Percentiles rank a stretch among this genome's conserved stretches.
Evolutionary conservation across 2,113 vertebrate genomes (phyloP).

Genomic region (Salvator merianae): DNA sequence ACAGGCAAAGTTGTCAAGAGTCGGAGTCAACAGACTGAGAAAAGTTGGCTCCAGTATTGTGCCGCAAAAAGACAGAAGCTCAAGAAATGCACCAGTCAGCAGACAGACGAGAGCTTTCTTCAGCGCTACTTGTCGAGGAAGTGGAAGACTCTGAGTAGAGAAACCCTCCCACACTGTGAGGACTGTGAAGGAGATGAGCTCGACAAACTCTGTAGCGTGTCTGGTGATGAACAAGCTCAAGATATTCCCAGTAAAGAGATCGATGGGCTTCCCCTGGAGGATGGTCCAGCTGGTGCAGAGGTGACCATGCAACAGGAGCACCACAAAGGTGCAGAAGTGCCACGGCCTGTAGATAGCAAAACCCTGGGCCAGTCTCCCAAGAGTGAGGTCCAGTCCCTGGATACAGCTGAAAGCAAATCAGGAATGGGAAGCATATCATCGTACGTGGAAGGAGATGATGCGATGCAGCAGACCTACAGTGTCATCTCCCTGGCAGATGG

Average conservation of each 20-base stretch:
- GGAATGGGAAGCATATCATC: accelerated
- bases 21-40: conserved; percentile 11
- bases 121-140: background rate
- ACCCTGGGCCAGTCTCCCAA: accelerated
- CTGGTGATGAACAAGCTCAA: too few relatives aligned
- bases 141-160: background rate
- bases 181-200: too few relatives aligned
- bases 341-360: background rate
- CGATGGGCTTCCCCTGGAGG: background rate
- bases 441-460: background rate
- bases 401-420: background rate
- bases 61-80: background rate
- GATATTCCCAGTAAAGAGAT: background rate
- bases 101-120: conserved; percentile 30
- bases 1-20: conserved; percentile 15
- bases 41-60: conserved; percentile 22
- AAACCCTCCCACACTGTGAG: background rate
- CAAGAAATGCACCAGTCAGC: conserved; percentile 21
- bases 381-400: background rate
- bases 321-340: background rate
- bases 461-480: conserved; percentile 12
- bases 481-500: conserved; percentile 16
- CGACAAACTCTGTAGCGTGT: background rate
- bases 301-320: background rate
- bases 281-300: background rate